Base-by-base conservation (phyloP, 2,113 vertebrate species). In the Maccullochella peelii region DNA sequence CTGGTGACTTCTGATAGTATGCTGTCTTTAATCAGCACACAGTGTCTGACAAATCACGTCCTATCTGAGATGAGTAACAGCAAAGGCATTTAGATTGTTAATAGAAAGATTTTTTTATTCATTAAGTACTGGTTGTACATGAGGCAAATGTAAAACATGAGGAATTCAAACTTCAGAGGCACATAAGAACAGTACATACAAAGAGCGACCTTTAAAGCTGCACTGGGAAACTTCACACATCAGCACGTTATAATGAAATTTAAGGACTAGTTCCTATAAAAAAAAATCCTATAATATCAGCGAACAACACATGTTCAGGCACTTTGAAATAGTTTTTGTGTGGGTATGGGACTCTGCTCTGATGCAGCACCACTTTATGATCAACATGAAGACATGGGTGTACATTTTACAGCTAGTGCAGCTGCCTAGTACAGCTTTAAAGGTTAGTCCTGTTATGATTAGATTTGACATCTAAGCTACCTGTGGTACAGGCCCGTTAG, bases 51-150 rank as follows among this genome's bases (percentile, higher is more conserved):
- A 3, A 11, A 2, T 21, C 44, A 55, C 23, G 3, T 27, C 54
- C 30, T 77, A 57, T 42, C 80, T 62, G 42, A 76, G 3, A 67
- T 30, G 27, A 88, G 63, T 57, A 23, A 36, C 40, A 52, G 57
- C 38, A 47, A 2, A 74, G 38, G 4, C 76, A 49, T 74, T 38
- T 52, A 0, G 61, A 14, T 1, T 20, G 8, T 69, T 16, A 5
- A 44, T 23, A 73, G 30, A 78, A 61, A 57, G 11, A 58, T 49
- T 18, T 0, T 14, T 85, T 80, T 77, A 83, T 82, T 86, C 54
- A 49, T 80, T 44, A 30, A 80, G 67, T 36, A 27, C 10, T 66
- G 69, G 27, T 52, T 8, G 44, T 49, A 73, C 58, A 33, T 33
- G 33, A 33, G 36, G 38, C 38, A 65, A 49, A 55, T 59, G 0